Base-by-base conservation (phyloP, 2,888 invertebrate species). In the Dryomyza anilis region DNA sequence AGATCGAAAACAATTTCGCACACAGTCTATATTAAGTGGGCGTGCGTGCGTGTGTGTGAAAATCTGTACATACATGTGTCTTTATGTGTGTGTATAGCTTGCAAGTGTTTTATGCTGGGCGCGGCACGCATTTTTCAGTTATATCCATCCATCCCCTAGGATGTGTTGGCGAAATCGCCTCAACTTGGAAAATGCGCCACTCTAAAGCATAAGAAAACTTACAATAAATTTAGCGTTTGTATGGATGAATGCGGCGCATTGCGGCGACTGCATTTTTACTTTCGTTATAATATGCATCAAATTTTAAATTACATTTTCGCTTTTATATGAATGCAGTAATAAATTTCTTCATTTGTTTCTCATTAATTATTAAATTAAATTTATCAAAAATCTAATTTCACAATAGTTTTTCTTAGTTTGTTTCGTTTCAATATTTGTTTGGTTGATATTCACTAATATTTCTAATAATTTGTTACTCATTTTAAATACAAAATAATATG, bases 211-310 rank as follows among this genome's bases (percentile, higher is more conserved):
- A 36, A 53, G 7, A 33, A 45, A 23, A 59, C 52, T 61, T 53
- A 39, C 52, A 61, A 53, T 52, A 53, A 53, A 43, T 61, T 43
- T 29, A 29, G 10, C 27, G 52, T 73, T 71, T 71, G 71, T 73
- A 73, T 73, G 73, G 73, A 73, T 73, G 73, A 71, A 73, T 73
- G 73, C 68, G 73, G 71, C 72, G 71, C 72, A 71, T 71, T 71
- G 48, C 55, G 48, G 46, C 56, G 56, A 56, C 64, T 66, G 52
- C 67, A 52, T 63, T 45, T 67, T 50, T 65, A 62, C 65, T 58
- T 60, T 55, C 63, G 60, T 63, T 36, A n/a, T n/a, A 43, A 52
- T 43, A 23, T 33, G 43, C 58, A 58, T 56, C 63, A 53, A 43
- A 48, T 52, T 39, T 39, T 30, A 66, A 46, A 45, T 56, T 53